Percentiles rank a stretch among this genome's conserved stretches.
Conservation (phyloP, 1,140 invertebrate genomes). For the Psilanteris sp. region DNA sequence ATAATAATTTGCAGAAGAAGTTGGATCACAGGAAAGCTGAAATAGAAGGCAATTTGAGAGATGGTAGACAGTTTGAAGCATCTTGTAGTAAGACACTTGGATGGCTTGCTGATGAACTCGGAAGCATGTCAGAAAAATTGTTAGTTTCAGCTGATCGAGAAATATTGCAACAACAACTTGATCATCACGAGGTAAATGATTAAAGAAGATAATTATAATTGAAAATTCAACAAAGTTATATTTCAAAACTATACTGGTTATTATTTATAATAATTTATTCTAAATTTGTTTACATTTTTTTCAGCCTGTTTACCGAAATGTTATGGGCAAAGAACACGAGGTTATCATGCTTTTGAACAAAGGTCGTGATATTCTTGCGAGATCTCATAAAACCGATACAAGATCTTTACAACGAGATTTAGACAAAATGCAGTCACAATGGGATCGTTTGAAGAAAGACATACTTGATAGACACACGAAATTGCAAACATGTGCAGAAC, state of each 20-base stretch:
- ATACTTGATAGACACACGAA: slow-evolving; percentile 90
- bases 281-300: slow-evolving; percentile 56
- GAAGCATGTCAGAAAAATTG: slow-evolving; percentile 85
- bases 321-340: slow-evolving; percentile 94
- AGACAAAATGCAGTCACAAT: slow-evolving; percentile 92
- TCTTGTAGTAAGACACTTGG: slow-evolving; percentile 91
- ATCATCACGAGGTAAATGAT: slow-evolving; percentile 89
- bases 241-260: no score
- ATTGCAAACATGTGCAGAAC: slow-evolving; percentile 93
- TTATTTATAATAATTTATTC: slow-evolving; percentile 15
- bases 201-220: no score
- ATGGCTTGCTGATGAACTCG: slow-evolving; percentile 91
- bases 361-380: slow-evolving; percentile 87
- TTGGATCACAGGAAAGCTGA: slow-evolving; percentile 93
- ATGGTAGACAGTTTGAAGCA: slow-evolving; percentile 91
- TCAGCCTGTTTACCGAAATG: slow-evolving; percentile 90
- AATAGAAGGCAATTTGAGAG: slow-evolving; percentile 90
- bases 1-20: slow-evolving; percentile 92
- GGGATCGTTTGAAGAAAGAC: slow-evolving; percentile 93
- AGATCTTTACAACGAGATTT: slow-evolving; percentile 85
- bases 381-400: slow-evolving; percentile 81
- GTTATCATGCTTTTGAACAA: slow-evolving; percentile 96
- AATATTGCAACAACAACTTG: slow-evolving; percentile 91
- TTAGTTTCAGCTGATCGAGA: slow-evolving; percentile 92
- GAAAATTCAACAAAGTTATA: no score